Base-by-base conservation (phyloP, 2,113 vertebrate species). In the Bungarus multicinctus region DNA sequence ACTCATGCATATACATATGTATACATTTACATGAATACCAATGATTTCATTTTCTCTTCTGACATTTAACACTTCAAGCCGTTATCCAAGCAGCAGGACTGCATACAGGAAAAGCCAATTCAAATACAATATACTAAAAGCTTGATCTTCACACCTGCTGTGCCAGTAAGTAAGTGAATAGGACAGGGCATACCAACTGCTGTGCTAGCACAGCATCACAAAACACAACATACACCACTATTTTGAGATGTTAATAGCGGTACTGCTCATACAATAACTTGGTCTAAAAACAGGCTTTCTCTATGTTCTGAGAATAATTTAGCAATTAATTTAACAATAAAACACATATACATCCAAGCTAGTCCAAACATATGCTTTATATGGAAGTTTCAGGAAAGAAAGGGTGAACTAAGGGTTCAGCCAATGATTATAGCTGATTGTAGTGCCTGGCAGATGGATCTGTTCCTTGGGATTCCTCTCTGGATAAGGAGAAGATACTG, bases 61-160 rank as follows among this genome's bases (percentile, higher is more conserved):
- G n/a, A 53, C 81, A 93, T 87, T 87, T 90, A 87, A 88, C 88
- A 92, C 23, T 74, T 34, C 16, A 18, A 87, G 92, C 55, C 22
- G 86, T 90, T 90, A 87, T 87, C 92, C 30, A 87, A 93, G 25
- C 89, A 90, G 74, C 89, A 87, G 89, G 55, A 39, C 45, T 86
- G 55, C 81, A 87, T 87, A 90, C 43, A 86, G 43, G 39, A 93
- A 93, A 93, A 64, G 55, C 55, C 45, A 86, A 50, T 90, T 93
- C 89, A 87, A 90, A 90, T 64, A 64, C 89, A 90, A 57, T 52
- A 90, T 87, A 93, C 74, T 93, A 90, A 93, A 87, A 57, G 45
- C 45, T 87, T 64, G 74, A 30, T 52, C 92, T 64, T 90, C 55
- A 64, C 23, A 87, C 74, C 92, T 90, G 81, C 89, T 93, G 89